Percentiles rank a stretch among this genome's conserved stretches.
These are phyloP conservation scores for Clavelina lepadiformis DNA, from an alignment of 23 tunicate genomes.

Conservation along the genomic window DNA sequence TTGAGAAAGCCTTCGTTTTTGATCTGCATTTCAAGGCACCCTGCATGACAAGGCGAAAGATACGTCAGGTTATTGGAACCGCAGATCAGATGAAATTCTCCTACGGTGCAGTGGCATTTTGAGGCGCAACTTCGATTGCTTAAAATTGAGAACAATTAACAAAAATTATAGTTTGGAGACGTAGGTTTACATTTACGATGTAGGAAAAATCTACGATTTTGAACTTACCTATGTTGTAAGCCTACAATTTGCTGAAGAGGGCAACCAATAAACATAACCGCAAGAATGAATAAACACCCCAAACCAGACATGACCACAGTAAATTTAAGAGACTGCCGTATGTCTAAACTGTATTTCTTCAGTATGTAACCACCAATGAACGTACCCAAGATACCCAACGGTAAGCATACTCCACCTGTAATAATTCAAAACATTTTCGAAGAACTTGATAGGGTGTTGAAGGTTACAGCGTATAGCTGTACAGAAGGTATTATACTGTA, in stretches of 20 bases:
- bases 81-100: slow-evolving; percentile 53
- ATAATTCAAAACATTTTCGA: not conserved
- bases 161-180: not conserved
- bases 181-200: too few relatives aligned
- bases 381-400: slow-evolving; percentile 72
- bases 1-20: slow-evolving; percentile 28
- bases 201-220: too few relatives aligned
- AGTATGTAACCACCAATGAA: slow-evolving; percentile 65
- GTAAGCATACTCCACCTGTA: slow-evolving; percentile 86
- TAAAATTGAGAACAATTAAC: not conserved
- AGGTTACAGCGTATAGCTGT: too few relatives aligned
- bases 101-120: slow-evolving; percentile 52
- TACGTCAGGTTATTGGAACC: slow-evolving; percentile 42
- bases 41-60: slow-evolving; percentile 85
- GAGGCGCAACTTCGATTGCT: slow-evolving; percentile 27
- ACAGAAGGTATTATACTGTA: too few relatives aligned
- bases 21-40: slow-evolving; percentile 24
- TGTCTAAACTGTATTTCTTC: slow-evolving; percentile 72
- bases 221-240: too few relatives aligned
- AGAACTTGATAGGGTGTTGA: not conserved
- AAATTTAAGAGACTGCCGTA: slow-evolving; percentile 43
- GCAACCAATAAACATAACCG: too few relatives aligned
- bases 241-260: too few relatives aligned
- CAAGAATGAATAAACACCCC: slow-evolving; percentile 34
- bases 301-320: slow-evolving; percentile 36